phyloP scores from a whole-genome alignment of 2,113 vertebrate species.

The Oncorhynchus gorbuscha region DNA sequence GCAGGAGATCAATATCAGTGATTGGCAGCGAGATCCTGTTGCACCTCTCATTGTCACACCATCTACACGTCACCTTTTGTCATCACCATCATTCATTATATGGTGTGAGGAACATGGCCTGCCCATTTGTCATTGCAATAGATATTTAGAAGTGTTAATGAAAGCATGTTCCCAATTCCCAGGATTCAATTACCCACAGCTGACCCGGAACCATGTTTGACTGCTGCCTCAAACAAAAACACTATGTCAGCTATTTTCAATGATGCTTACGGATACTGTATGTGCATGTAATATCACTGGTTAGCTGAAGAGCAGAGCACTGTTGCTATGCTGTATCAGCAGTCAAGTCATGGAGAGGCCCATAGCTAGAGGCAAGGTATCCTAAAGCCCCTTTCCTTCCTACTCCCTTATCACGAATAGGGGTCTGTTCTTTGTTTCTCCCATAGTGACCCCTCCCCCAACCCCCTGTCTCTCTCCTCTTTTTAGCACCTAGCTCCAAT shows the following conservation, averaged over 20 bases:
- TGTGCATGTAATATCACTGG: background rate
- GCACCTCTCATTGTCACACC: slow-evolving; percentile 50
- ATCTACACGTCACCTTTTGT: slow-evolving; percentile 51
- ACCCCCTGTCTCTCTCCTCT: slow-evolving; percentile 55
- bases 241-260: slow-evolving; percentile 34
- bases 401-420: slow-evolving; percentile 55
- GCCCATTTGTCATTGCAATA: slow-evolving; percentile 42
- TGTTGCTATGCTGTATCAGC: slow-evolving; percentile 57
- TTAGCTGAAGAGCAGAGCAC: background rate
- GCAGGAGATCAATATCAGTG: slow-evolving; percentile 52
- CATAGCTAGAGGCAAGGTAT: slow-evolving; percentile 23
- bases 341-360: slow-evolving; percentile 54
- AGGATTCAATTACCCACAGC: slow-evolving; percentile 51
- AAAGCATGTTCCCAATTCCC: slow-evolving; percentile 42
- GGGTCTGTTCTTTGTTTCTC: slow-evolving; percentile 74
- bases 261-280: background rate
- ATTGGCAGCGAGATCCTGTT: slow-evolving; percentile 33
- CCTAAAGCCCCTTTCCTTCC: slow-evolving; percentile 29
- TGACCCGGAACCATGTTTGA: slow-evolving; percentile 44
- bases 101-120: background rate
- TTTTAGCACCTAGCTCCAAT: slow-evolving; percentile 69
- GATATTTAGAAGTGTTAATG: slow-evolving; percentile 27
- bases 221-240: slow-evolving; percentile 20
- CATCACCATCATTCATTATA: slow-evolving; percentile 37
- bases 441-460: slow-evolving; percentile 71